These are phyloP conservation scores for Pluvialis apricaria DNA, from an alignment of 2,113 vertebrate species.

Conservation along the genomic window DNA sequence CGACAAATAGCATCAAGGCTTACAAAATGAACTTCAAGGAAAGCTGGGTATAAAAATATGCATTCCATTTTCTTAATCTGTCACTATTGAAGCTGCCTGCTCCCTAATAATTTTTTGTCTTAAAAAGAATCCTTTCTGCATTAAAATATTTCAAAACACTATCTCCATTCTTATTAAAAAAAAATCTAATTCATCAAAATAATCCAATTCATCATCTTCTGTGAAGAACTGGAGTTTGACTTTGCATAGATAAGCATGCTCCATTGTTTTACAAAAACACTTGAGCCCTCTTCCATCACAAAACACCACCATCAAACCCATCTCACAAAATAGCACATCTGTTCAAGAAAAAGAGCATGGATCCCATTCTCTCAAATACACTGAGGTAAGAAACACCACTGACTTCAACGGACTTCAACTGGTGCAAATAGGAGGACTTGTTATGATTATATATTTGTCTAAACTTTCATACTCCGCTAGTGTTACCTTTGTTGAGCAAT, in stretches of 20 bases:
- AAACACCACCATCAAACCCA: neutral
- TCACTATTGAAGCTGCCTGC: neutral
- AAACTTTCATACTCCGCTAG: neutral
- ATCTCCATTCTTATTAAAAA: neutral
- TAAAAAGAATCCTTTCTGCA: conserved; percentile 26
- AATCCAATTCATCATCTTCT: neutral
- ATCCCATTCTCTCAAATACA: neutral
- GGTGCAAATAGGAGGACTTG: neutral
- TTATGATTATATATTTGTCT: neutral
- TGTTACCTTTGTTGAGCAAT: neutral
- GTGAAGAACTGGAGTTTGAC: conserved; percentile 6
- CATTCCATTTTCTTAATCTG: neutral
- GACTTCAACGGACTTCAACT: neutral
- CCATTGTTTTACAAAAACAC: neutral
- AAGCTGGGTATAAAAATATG: conserved; percentile 49
- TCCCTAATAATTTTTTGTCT: neutral
- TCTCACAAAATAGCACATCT: neutral
- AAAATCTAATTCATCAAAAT: neutral
- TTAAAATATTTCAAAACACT: conserved; percentile 44
- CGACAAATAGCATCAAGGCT: neutral
- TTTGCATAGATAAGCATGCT: conserved; percentile 51
- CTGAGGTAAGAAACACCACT: neutral
- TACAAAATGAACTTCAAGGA: neutral
- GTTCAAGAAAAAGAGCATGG: neutral
- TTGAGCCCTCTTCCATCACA: neutral